Base-by-base conservation (phyloP, 2,888 invertebrate genomes). In the Micoletzkya japonica region DNA sequence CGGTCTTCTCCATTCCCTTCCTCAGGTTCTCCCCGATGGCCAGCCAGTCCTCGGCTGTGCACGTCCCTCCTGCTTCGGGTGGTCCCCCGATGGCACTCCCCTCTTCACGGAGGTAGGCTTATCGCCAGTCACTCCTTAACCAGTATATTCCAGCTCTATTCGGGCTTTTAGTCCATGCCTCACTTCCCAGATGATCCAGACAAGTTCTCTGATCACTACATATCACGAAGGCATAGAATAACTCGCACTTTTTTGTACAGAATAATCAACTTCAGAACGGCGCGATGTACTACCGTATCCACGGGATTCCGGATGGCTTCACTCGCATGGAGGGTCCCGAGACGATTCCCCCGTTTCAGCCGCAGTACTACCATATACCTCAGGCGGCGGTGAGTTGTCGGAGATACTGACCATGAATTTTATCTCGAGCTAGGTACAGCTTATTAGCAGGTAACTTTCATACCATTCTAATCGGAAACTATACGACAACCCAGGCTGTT, bases 61-160 rank as follows among this genome's bases (percentile, higher is more conserved):
- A 2, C 61, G 84, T 44, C 84, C 84, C 2, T 75, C 74, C 0
- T 84, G 84, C 66, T 84, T 84, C 61, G 83, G 83, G 26, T 84
- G 80, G 79, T 61, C 70, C 26, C 60, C 78, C 30, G 70, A 70
- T 14, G 83, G 81, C 6, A 63, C 74, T 14, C 75, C 78, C n/a
- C 20, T 37, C 64, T 28, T 28, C 24, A 36, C 39, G 20, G 44
- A 54, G 37, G 64, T 66, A 54, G 30, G n/a, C 28, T 60, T 24
- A 2, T 28, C 44, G 2, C 58, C 36, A 30, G 28, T 32, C n/a
- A 4, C 14, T 32, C 7, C 58, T 34, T 28, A 58, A 6, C 24
- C 24, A n/a, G 52, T 39, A 39, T 17, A 39, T 39, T 39, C 39
- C 7, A 39, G 39, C 17, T 10, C 39, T n/a, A n/a, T n/a, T n/a